Percentiles rank a stretch among this genome's conserved stretches.
Evolutionary conservation across 2,113 vertebrate genomes (phyloP).

Genomic region (Cervus canadensis): DNA sequence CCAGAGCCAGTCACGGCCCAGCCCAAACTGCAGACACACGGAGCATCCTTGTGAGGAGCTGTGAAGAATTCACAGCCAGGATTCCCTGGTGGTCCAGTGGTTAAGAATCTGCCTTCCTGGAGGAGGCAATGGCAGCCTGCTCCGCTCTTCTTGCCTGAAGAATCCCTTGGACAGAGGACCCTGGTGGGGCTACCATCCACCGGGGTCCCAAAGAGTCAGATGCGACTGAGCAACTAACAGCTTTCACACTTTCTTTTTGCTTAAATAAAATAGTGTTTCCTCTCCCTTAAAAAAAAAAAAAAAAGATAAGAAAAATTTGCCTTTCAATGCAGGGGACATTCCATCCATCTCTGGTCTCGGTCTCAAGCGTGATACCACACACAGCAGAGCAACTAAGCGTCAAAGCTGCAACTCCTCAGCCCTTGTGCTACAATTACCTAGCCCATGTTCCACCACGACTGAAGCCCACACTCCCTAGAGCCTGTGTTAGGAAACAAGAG

Average conservation of each 20-base stretch:
- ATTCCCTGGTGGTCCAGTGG: neutral
- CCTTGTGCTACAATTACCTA: no score
- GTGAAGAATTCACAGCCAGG: neutral
- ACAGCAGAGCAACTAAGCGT: no score
- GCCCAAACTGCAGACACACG: fast-evolving
- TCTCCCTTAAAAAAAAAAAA: no score
- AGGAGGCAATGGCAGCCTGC: neutral
- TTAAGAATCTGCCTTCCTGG: neutral
- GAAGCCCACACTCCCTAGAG: neutral
- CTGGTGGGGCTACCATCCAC: neutral
- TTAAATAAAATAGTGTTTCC: no score
- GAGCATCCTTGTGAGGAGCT: neutral
- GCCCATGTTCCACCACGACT: neutral
- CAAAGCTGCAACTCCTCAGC: no score
- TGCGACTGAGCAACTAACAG: neutral
- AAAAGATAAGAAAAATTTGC: no score
- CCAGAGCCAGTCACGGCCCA: neutral
- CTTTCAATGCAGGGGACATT: neutral
- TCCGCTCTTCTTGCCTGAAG: neutral
- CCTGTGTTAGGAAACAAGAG: neutral
- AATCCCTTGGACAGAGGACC: neutral
- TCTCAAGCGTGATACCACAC: neutral
- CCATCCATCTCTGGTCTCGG: no score
- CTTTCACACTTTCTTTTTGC: no score
- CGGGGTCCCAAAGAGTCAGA: neutral